phyloP scores from a whole-genome alignment of 2,888 invertebrate genomes.

The Ligdia adustata region DNA sequence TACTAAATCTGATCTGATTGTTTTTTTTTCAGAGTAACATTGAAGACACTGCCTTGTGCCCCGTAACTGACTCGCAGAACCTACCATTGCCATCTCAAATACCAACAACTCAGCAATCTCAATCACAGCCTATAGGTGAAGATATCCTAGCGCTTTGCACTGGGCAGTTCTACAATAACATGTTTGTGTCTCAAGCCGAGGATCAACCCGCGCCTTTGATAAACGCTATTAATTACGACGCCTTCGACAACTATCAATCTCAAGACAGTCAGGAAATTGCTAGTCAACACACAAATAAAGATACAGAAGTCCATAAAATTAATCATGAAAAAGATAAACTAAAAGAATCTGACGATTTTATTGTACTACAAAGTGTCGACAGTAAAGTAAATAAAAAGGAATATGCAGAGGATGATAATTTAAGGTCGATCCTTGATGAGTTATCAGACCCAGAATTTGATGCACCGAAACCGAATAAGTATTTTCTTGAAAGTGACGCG shows the following conservation, averaged over 20 bases:
- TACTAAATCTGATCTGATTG: conserved; percentile 3
- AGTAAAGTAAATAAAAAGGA: conserved; percentile 8
- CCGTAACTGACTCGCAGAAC: conserved; percentile 76
- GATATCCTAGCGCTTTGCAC: conserved; percentile 82
- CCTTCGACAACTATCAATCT: conserved; percentile 17
- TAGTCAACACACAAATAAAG: background rate
- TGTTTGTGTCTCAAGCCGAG: conserved; percentile 56
- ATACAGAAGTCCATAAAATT: background rate
- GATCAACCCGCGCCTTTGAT: conserved; percentile 29
- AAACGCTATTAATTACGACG: conserved; percentile 36
- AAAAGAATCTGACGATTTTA: background rate
- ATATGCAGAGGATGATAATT: conserved; percentile 27
- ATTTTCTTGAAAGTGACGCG: conserved; percentile 47
- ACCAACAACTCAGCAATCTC: conserved; percentile 49
- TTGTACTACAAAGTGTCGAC: conserved; percentile 6
- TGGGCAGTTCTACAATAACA: conserved; percentile 81
- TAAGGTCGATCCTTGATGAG: conserved; percentile 66
- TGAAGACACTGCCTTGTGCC: conserved; percentile 83
- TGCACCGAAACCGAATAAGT: conserved; percentile 58
- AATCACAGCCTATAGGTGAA: conserved; percentile 69
- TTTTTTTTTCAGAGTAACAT: conserved; percentile 60
- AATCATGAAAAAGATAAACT: conserved; percentile 17
- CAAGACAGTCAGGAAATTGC: conserved; percentile 19
- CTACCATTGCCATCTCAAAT: conserved; percentile 78
- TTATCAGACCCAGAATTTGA: conserved; percentile 63